Conservation (phyloP, 2,888 invertebrate species). For the Pteria penguin region DNA sequence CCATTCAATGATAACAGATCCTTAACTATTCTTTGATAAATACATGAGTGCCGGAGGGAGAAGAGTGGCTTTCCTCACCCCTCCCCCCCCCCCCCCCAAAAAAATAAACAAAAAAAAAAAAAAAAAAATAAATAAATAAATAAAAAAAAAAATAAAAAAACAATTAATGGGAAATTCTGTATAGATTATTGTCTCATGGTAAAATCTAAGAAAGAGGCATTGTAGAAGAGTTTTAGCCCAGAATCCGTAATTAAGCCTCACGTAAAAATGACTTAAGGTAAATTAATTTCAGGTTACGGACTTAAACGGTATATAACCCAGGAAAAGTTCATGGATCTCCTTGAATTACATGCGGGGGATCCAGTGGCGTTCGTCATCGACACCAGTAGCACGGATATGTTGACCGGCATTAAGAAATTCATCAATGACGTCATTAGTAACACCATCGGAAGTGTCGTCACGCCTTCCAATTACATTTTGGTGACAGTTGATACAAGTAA, state of each 20-base stretch:
- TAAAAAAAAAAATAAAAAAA: too few species aligned
- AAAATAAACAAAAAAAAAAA: too few species aligned
- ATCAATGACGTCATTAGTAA: constrained; percentile 53
- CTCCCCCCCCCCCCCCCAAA: too few species aligned
- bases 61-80: too few species aligned
- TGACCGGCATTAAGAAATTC: constrained; percentile 57
- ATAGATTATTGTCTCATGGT: too few species aligned
- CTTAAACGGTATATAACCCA: constrained; percentile 46
- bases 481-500: constrained; percentile 58
- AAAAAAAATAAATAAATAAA: too few species aligned
- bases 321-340: constrained; percentile 51
- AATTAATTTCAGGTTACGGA: constrained; percentile 50
- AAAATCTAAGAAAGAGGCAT: not conserved
- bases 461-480: constrained; percentile 62
- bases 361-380: constrained; percentile 68
- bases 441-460: constrained; percentile 49
- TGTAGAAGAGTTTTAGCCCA: not conserved
- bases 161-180: too few species aligned
- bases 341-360: constrained; percentile 54
- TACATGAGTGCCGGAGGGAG: too few species aligned
- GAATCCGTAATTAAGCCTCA: too few species aligned
- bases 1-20: too few species aligned
- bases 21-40: too few species aligned
- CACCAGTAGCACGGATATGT: constrained; percentile 58
- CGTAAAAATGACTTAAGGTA: too few species aligned